Conservation (phyloP, 2,113 vertebrate species). For the Rhipidura dahli region DNA sequence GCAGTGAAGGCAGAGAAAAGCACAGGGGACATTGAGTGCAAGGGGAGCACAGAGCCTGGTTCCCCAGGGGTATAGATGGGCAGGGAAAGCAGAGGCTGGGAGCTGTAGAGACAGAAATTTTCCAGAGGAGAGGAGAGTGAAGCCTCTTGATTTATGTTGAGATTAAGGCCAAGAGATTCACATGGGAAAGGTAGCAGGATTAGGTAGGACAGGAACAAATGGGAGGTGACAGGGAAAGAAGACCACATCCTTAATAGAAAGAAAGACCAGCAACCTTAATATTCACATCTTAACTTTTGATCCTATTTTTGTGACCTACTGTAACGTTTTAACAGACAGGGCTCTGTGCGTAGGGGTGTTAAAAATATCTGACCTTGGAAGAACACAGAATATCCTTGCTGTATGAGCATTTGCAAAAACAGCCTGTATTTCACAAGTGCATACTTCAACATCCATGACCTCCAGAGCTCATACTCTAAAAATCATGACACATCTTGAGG, state of each 20-base stretch:
- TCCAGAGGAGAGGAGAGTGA: neutral
- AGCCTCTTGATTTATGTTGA: neutral
- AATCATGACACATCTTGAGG: neutral
- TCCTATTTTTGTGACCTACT: conserved; percentile 15
- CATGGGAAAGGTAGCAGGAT: neutral
- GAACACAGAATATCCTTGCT: neutral
- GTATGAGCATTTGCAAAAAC: neutral
- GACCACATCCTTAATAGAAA: neutral
- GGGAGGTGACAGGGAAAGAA: neutral
- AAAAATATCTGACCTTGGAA: conserved; percentile 52
- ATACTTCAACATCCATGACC: neutral
- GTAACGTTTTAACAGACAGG: neutral
- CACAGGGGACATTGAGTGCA: neutral
- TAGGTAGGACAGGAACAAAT: neutral
- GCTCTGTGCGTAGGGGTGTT: neutral
- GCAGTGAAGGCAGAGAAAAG: neutral
- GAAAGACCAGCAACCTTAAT: neutral
- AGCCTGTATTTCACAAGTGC: neutral
- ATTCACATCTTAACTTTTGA: conserved; percentile 20
- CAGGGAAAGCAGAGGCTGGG: neutral
- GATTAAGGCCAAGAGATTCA: neutral
- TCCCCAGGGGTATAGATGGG: neutral
- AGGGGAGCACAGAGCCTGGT: neutral
- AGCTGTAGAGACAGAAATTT: neutral
- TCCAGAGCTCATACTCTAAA: neutral